phyloP scores from a whole-genome alignment of 1,140 invertebrate species.

The Nymphalis io region DNA sequence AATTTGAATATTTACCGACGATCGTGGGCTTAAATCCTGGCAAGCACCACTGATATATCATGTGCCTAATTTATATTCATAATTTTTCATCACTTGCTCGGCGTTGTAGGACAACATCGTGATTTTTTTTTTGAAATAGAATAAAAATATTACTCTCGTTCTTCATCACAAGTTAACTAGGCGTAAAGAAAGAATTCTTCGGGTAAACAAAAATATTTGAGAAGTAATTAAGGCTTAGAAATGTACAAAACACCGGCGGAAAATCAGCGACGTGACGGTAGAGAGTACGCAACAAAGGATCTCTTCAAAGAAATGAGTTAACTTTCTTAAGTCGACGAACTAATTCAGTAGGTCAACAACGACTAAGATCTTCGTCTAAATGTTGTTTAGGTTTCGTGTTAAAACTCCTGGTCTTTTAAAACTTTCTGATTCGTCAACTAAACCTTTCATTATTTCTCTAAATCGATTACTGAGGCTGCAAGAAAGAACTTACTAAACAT shows the following conservation, averaged over 20 bases:
- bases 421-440: neutral
- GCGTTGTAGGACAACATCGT: too few relatives aligned
- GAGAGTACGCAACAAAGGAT: conserved; percentile 47
- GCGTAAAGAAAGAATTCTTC: neutral
- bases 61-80: too few relatives aligned
- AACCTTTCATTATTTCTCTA: neutral
- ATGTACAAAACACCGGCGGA: conserved; percentile 28
- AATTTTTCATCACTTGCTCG: too few relatives aligned
- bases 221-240: conserved; percentile 14
- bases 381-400: conserved; percentile 25
- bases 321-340: conserved; percentile 46
- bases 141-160: conserved; percentile 4
- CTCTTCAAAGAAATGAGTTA: conserved; percentile 65
- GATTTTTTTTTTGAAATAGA: too few relatives aligned
- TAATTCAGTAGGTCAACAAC: conserved; percentile 40
- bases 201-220: conserved; percentile 14
- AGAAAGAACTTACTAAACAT: too few relatives aligned
- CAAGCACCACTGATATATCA: too few relatives aligned
- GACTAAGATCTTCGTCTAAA: conserved; percentile 21
- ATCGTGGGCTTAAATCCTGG: too few relatives aligned
- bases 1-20: too few relatives aligned
- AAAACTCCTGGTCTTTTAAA: neutral
- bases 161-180: neutral
- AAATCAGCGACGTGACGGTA: conserved; percentile 46
- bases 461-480: too few relatives aligned